A percentile compares a stretch with the other conserved stretches of the same genome.
Conservation (phyloP, 2,113 vertebrate species). For the Misgurnus mizolepis region DNA sequence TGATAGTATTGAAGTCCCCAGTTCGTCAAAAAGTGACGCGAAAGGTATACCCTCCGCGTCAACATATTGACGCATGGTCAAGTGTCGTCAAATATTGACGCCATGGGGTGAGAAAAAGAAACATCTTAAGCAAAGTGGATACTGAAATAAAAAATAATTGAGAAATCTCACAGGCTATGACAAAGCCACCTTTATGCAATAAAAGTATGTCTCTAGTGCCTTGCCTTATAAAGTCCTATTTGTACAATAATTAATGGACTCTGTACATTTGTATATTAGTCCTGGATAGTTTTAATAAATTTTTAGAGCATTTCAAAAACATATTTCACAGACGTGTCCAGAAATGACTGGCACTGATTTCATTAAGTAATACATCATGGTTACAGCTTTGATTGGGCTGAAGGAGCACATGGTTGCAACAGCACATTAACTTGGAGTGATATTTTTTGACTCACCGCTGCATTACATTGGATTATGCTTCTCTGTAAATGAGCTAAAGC, state of each 20-base stretch:
- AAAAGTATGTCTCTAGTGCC: too few species aligned
- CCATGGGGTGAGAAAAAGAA: too few species aligned
- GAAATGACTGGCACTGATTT: conserved; percentile 16
- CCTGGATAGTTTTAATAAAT: background rate
- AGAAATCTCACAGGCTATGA: too few species aligned
- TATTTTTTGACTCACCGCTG: conserved; percentile 18
- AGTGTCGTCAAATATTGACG: too few species aligned
- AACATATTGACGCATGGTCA: too few species aligned
- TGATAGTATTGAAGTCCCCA: too few species aligned
- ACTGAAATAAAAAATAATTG: too few species aligned
- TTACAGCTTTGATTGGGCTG: background rate
- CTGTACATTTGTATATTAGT: too few species aligned
- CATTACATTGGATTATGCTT: conserved; percentile 14
- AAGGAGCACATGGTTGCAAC: conserved; percentile 1
- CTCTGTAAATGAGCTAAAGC: conserved; percentile 29
- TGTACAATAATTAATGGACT: background rate
- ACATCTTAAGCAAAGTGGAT: too few species aligned
- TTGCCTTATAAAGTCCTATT: background rate
- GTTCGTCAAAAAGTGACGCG: too few species aligned
- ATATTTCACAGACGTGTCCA: conserved; percentile 12
- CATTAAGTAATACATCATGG: conserved; percentile 6
- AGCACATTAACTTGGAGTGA: conserved; percentile 20
- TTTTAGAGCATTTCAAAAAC: background rate
- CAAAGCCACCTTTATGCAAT: too few species aligned
- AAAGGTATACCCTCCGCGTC: too few species aligned